Conservation (phyloP, 2,113 vertebrate genomes). For the Thalassarche chlororhynchos region DNA sequence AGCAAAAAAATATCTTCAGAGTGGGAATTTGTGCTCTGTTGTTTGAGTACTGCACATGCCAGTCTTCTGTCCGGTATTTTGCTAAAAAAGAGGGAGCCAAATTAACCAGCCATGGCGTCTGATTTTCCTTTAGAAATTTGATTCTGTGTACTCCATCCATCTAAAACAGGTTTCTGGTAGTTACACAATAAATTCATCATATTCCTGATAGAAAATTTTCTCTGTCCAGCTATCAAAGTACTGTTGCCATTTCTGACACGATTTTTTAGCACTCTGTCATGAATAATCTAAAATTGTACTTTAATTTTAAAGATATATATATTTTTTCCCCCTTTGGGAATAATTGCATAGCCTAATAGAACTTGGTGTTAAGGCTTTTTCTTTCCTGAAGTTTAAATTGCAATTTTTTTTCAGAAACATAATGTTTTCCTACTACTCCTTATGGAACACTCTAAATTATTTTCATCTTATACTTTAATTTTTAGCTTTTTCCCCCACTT, state of each 20-base stretch:
- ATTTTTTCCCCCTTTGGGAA: neutral
- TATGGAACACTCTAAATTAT: neutral
- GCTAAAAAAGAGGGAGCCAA: neutral
- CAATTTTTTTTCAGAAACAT: neutral
- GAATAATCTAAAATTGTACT: neutral
- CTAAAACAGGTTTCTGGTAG: neutral
- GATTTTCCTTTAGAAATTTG: neutral
- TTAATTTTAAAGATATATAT: conserved; percentile 31
- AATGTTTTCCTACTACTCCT: conserved; percentile 25
- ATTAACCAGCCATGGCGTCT: neutral
- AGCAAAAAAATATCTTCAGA: neutral
- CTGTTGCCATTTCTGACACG: neutral
- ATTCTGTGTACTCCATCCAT: neutral
- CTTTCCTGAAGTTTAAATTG: conserved; percentile 29
- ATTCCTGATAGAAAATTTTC: neutral
- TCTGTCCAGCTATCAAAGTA: neutral
- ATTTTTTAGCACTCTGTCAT: conserved; percentile 21
- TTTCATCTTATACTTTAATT: neutral
- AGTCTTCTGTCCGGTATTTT: neutral
- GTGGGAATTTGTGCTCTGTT: neutral
- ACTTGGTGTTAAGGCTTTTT: conserved; percentile 13
- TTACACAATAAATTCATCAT: neutral
- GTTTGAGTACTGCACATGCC: neutral
- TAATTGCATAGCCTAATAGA: conserved; percentile 45
- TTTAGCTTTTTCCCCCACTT: neutral